Conservation (phyloP, 53 echinoderm and acorn worm genomes). For the Glandiceps talaboti region DNA sequence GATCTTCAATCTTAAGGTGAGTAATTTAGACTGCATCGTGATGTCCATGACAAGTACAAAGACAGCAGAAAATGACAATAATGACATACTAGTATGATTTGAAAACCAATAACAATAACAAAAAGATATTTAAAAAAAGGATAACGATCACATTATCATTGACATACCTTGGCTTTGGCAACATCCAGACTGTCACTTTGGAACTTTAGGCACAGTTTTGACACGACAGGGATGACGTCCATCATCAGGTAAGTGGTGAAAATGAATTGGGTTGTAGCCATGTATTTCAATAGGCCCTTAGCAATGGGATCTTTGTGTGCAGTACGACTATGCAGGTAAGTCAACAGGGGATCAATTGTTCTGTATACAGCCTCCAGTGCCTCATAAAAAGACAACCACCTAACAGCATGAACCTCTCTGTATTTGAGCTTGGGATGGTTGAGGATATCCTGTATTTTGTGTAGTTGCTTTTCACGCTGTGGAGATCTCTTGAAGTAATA, state of each 20-base stretch:
- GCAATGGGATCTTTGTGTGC: not conserved
- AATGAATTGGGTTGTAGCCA: not conserved
- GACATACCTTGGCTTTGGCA: not conserved
- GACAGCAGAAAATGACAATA: not conserved
- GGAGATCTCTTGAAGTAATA: not conserved
- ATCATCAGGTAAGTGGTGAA: not conserved
- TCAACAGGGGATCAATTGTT: not conserved
- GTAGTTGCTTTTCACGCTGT: not conserved
- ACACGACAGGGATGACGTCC: not conserved
- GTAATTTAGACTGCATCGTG: not conserved
- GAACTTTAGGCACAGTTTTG: not conserved
- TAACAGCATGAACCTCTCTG: not conserved
- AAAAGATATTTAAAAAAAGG: too few relatives aligned
- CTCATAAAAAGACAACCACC: not conserved
- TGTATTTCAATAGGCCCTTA: not conserved
- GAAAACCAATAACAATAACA: too few relatives aligned
- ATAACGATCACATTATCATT: too few relatives aligned
- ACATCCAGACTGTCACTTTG: not conserved
- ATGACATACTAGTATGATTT: not conserved
- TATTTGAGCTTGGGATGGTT: not conserved
- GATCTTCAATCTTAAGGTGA: not conserved
- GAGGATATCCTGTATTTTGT: not conserved
- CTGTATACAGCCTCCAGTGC: not conserved
- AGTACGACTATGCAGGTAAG: not conserved
- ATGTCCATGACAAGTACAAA: not conserved